Conservation (phyloP, 2,113 vertebrate species). For the Cairina moschata region DNA sequence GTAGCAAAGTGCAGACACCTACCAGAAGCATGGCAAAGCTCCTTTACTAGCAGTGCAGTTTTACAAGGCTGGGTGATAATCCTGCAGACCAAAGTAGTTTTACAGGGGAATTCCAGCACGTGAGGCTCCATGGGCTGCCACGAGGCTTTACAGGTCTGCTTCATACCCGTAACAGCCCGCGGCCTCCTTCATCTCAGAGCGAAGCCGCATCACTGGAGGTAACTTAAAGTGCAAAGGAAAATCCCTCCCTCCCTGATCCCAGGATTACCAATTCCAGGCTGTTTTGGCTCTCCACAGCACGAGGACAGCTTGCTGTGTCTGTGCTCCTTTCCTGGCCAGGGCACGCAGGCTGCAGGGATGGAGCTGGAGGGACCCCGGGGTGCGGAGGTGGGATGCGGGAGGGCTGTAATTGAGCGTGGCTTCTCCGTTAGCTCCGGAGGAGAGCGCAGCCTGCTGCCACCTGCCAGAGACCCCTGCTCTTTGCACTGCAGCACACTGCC, state of each 20-base stretch:
- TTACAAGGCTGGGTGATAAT: not conserved
- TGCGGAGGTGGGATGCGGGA: not conserved
- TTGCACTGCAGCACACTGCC: not conserved
- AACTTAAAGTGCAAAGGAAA: not conserved
- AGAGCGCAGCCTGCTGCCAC: not conserved
- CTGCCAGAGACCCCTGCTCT: not conserved
- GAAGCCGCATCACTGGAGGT: not conserved
- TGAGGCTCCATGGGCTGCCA: not conserved
- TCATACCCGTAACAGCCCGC: not conserved
- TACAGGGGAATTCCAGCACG: not conserved
- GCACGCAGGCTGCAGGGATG: not conserved
- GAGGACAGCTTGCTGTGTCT: fast-evolving
- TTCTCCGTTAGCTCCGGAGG: not conserved
- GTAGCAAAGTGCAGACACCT: not conserved
- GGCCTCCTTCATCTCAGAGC: not conserved
- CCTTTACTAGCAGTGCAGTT: not conserved
- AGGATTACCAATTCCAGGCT: fast-evolving
- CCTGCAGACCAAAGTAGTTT: not conserved
- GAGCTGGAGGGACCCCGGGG: not conserved
- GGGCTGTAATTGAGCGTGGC: not conserved
- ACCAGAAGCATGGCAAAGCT: not conserved
- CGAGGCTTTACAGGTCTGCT: not conserved
- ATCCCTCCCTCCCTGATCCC: not conserved
- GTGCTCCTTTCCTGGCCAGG: fast-evolving
- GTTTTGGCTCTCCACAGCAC: fast-evolving